A percentile compares a stretch with the other conserved stretches of the same genome.
Evolutionary conservation across 2,888 invertebrate genomes (phyloP).

Genomic region (Sinotaia quadrata): DNA sequence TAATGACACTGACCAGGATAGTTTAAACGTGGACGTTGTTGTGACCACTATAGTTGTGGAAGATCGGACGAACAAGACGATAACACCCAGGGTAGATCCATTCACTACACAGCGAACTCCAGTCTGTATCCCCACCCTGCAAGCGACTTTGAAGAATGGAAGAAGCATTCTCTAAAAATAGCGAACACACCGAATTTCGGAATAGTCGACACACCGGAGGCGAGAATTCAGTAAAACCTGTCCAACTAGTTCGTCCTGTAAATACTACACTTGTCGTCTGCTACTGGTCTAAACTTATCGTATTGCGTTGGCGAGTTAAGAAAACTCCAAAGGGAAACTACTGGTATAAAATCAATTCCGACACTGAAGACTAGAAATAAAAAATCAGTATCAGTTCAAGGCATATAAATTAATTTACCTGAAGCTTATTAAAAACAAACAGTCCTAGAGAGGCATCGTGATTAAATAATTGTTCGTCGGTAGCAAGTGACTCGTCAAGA

Average conservation of each 20-base stretch:
- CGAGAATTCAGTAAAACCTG: constrained; percentile 22
- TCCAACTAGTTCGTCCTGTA: constrained; percentile 11
- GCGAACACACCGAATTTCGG: constrained; percentile 1
- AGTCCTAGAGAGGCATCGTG: too few species aligned
- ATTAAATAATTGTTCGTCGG: too few species aligned
- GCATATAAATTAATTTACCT: too few species aligned
- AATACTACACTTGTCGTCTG: constrained; percentile 18
- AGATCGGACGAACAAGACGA: neutral
- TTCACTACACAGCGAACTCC: neutral
- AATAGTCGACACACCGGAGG: neutral
- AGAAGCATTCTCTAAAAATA: constrained; percentile 26
- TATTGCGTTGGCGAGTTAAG: too few species aligned
- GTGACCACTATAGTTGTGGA: neutral
- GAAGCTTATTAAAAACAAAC: too few species aligned
- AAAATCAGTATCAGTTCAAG: too few species aligned
- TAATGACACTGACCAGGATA: too few species aligned
- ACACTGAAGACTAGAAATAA: too few species aligned
- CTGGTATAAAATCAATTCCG: too few species aligned
- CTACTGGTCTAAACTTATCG: constrained; percentile 15
- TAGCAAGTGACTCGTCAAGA: too few species aligned
- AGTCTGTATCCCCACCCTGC: constrained; percentile 10
- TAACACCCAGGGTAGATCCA: constrained; percentile 6
- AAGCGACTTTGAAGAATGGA: constrained; percentile 10
- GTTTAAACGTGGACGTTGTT: neutral
- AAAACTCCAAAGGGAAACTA: too few species aligned